Conservation (phyloP, 2,113 vertebrate species). For the Raja brachyura region DNA sequence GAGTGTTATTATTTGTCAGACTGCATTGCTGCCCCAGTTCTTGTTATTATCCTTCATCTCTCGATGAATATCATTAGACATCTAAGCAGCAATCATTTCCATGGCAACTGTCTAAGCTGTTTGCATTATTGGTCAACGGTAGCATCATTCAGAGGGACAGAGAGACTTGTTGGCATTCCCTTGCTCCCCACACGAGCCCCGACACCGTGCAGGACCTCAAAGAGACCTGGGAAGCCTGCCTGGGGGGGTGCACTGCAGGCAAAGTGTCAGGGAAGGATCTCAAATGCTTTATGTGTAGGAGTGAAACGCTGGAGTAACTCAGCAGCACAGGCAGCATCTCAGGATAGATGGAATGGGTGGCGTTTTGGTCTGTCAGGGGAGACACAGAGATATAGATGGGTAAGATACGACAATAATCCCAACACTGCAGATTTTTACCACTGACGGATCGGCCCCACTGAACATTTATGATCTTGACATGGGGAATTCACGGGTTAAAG, state of each 20-base stretch:
- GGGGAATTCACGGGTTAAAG: background rate
- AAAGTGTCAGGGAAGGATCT: too few relatives aligned
- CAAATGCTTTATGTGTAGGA: too few relatives aligned
- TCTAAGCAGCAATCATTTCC: slow-evolving; percentile 17
- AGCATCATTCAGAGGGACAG: background rate
- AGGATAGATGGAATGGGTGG: too few relatives aligned
- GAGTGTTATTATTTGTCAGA: background rate
- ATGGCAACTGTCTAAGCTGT: background rate
- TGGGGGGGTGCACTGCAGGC: background rate
- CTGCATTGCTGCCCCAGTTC: background rate
- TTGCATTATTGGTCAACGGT: background rate
- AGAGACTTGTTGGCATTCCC: background rate
- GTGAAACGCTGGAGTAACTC: too few relatives aligned
- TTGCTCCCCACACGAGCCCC: background rate
- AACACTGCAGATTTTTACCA: background rate
- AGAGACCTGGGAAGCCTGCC: background rate
- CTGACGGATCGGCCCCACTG: background rate
- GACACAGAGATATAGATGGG: too few relatives aligned
- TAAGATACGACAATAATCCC: background rate
- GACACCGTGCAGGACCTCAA: background rate
- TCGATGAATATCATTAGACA: background rate
- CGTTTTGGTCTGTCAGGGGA: too few relatives aligned
- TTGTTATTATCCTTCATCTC: background rate
- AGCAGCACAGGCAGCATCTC: too few relatives aligned
- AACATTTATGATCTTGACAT: background rate